Conservation (phyloP, 2,888 invertebrate genomes). For the Dryomyza anilis region DNA sequence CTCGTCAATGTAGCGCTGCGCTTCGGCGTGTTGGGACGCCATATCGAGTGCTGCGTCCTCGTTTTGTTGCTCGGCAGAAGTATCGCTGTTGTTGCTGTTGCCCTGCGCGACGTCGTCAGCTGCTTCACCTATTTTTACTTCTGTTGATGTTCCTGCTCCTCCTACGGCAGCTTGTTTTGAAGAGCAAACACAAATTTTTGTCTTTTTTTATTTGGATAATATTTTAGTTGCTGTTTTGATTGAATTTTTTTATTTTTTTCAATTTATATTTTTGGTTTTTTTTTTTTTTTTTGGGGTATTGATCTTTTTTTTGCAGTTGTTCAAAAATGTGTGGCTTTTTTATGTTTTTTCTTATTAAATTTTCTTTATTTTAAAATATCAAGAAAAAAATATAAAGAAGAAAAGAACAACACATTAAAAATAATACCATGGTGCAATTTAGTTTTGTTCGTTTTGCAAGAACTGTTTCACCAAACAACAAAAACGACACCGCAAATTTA, state of each 20-base stretch:
- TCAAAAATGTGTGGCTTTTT: not conserved
- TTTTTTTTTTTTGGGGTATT: not conserved
- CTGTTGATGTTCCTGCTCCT: too few relatives aligned
- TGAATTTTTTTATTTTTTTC: not conserved
- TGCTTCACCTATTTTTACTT: too few relatives aligned
- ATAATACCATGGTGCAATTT: too few relatives aligned
- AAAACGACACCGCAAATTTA: too few relatives aligned
- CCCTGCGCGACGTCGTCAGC: too few relatives aligned
- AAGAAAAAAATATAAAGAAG: not conserved
- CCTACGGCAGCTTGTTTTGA: conserved; percentile 43
- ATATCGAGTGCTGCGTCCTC: conserved; percentile 52
- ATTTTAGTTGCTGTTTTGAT: conserved; percentile 7
- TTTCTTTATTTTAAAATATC: conserved; percentile 41
- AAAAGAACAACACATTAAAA: not conserved
- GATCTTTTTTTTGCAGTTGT: not conserved
- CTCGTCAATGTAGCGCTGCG: conserved; percentile 70
- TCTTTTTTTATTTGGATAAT: conserved; percentile 32
- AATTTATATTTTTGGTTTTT: not conserved
- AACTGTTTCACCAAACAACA: too few relatives aligned
- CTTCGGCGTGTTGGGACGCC: conserved; percentile 76
- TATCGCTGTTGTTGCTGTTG: not conserved
- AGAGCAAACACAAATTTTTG: too few relatives aligned
- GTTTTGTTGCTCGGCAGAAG: conserved; percentile 5
- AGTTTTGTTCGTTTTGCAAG: not conserved
- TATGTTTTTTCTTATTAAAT: not conserved